Percentiles rank a stretch among this genome's conserved stretches.
phyloP scores from a whole-genome alignment of 2,888 invertebrate genomes.

The Himalopsyche tibetana region DNA sequence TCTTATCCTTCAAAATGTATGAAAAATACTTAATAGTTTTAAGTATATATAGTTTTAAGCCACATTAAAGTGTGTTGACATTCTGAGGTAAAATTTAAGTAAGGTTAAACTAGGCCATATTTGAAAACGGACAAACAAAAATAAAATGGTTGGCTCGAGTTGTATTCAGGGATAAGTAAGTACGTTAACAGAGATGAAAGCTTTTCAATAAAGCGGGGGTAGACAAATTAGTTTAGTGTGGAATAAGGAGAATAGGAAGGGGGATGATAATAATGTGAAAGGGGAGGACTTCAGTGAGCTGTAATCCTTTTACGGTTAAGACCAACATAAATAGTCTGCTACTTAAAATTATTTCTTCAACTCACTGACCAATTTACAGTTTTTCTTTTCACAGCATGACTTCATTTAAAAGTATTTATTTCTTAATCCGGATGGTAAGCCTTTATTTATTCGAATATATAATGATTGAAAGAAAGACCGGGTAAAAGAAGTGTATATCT shows the following conservation, averaged over 20 bases:
- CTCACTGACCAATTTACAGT: neutral
- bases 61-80: too few relatives aligned
- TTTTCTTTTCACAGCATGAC: too few relatives aligned
- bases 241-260: too few relatives aligned
- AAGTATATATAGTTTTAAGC: too few relatives aligned
- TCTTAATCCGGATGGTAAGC: too few relatives aligned
- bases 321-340: neutral
- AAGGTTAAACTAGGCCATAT: neutral
- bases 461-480: too few relatives aligned
- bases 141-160: neutral
- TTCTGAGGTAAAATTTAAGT: too few relatives aligned
- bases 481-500: too few relatives aligned
- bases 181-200: neutral
- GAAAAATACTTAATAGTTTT: too few relatives aligned
- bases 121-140: neutral
- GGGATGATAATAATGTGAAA: neutral
- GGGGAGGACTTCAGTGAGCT: neutral
- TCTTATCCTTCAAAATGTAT: too few relatives aligned
- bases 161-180: neutral
- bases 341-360: neutral
- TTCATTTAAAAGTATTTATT: too few relatives aligned
- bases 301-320: constrained; percentile 11
- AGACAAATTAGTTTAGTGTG: neutral
- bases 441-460: too few relatives aligned
- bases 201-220: neutral